Percentiles rank a stretch among this genome's conserved stretches.
phyloP scores from a whole-genome alignment of 2,888 invertebrate genomes.

The Zootermopsis nevadensis region DNA sequence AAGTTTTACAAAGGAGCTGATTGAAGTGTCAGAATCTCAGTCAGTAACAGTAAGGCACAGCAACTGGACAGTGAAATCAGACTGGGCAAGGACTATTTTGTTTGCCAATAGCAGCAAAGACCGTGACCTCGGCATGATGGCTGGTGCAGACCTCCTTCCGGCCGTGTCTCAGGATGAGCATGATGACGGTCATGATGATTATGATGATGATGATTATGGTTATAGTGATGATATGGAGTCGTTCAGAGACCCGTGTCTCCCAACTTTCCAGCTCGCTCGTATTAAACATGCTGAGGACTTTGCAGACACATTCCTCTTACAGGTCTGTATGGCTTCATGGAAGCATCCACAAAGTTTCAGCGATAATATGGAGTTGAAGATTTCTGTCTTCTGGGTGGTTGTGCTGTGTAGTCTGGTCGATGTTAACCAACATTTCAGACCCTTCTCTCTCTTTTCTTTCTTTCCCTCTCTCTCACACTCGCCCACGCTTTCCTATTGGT shows the following conservation, averaged over 20 bases:
- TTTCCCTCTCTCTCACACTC: no score
- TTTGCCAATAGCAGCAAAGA: constrained; percentile 47
- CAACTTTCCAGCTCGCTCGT: constrained; percentile 62
- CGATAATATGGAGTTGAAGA: no score
- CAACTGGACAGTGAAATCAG: constrained; percentile 52
- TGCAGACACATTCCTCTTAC: constrained; percentile 63
- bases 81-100: constrained; percentile 54
- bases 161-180: constrained; percentile 33
- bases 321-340: constrained; percentile 57
- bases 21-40: constrained; percentile 53
- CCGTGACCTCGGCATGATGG: constrained; percentile 40
- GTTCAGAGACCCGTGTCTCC: constrained; percentile 59
- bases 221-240: constrained; percentile 52
- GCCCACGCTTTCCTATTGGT: no score
- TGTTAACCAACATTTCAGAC: no score
- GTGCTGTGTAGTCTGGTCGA: no score
- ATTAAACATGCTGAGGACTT: constrained; percentile 64
- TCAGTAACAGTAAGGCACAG: constrained; percentile 51
- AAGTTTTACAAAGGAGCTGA: constrained; percentile 56
- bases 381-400: no score
- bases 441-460: no score
- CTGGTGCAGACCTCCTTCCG: constrained; percentile 28
- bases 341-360: no score
- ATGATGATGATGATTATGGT: no score
- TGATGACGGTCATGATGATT: no score